Base-by-base conservation (phyloP, 2,888 invertebrate genomes). In the Xylota sylvarum region DNA sequence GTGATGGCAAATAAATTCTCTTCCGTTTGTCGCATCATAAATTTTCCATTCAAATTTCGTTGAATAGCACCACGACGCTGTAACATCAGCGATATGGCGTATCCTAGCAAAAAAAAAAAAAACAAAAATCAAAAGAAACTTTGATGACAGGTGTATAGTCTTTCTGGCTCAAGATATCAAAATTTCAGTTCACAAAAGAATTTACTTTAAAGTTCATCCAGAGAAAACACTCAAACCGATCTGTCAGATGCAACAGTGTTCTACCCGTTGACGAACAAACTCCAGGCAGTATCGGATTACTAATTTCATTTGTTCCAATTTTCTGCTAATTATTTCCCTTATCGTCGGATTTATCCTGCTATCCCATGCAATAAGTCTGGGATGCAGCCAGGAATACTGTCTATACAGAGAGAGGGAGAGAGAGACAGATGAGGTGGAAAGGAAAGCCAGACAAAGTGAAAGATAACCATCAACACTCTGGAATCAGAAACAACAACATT, bases 21-120 rank as follows among this genome's bases (percentile, higher is more conserved):
- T 85, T 86, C 82, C 78, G 82, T 86, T 86, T 86, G 86, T 86
- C 86, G 86, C 86, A 86, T 82, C 86, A 86, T 86, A 86, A 86
- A 86, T 82, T 86, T 82, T 67, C 86, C 86, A 77, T 82, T 86
- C 86, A 86, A 82, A 86, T 81, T 85, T 86, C 56, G 67, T 69
- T 69, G 73, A 86, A 81, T 81, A 37, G 56, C 17, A 30, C 30
- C 52, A 65, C 64, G 73, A 67, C 69, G 70, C 52, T 78, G 82
- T 82, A 78, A 82, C 86, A 73, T 78, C 82, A 69, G 77, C 67
- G 85, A 81, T 85, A 81, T 46, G 70, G 32, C 55, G 43, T 65
- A 27, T 37, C 27, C 32, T 9, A 12, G 0, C 0, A 14, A 27
- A 40, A 14, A 4, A 4, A 43, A 62, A 43, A 30, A 52, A 30